Evolutionary conservation across 2,113 vertebrate species (phyloP), one percentile per base, ranked within the genome.

Genomic region (Sorex araneus): DNA sequence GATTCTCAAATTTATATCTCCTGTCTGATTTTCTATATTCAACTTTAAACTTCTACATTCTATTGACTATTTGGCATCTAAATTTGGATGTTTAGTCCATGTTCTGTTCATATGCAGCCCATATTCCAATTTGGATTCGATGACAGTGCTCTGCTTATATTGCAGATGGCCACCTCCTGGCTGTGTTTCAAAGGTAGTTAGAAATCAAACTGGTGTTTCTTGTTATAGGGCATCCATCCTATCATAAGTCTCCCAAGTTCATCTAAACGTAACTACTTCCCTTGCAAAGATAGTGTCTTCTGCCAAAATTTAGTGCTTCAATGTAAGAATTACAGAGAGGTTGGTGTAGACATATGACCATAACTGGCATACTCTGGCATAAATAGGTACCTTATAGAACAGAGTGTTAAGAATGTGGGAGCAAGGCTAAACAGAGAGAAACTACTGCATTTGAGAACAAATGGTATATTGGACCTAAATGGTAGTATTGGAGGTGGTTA

Each of bases 381-480:
- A 30, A 66, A 4, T 66, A 60, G n/a, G n/a, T 84, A 6, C 16
- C 19, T 93, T 2, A 2, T 25, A 74, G 66, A 66, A 67, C 19
- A 71, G 57, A 34, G 25, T 66, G 1, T 11, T 57, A 25, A 0
- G 0, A 13, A 7, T 64, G n/a, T 60, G 13, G 34, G n/a, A 6
- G 13, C 40, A 89, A 66, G 6, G 10, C 6, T 34, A 84, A 86
- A 83, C 25, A 88, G 75, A 91, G 10, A 80, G 60, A 80, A 76
- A n/a, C 3, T 18, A 30, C 69, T 84, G 18, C 10, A 30, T 43
- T 8, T 64, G 36, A 78, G 66, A 75, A 40, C 76, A 50, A 63
- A 28, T 54, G 18, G 30, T 18, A 0, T 47, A 8, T 45, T 43
- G 30, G 64, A 74, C 57, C 40, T 71, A 23, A 25, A 2, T 89